Percentiles rank a stretch among this genome's conserved stretches.
Conservation (phyloP, 2,113 vertebrate genomes). For the Atlantisia rogersi region DNA sequence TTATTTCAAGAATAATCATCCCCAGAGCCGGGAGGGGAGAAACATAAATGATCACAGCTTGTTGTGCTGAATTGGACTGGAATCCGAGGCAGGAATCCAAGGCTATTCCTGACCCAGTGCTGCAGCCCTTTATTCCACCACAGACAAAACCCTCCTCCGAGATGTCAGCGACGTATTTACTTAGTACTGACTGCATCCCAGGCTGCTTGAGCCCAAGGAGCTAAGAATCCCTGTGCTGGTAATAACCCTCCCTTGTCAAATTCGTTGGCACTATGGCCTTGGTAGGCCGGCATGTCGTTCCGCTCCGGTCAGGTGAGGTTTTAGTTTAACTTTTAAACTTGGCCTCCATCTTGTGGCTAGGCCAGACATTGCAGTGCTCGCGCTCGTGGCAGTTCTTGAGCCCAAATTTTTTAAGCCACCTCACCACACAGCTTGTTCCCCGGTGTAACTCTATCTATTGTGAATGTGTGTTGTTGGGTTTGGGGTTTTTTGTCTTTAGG, state of each 20-base stretch:
- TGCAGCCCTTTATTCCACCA: not conserved
- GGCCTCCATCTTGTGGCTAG: conserved; percentile 60
- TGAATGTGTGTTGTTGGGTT: no score
- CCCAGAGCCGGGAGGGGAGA: not conserved
- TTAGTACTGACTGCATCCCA: not conserved
- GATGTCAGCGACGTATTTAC: not conserved
- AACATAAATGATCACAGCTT: not conserved
- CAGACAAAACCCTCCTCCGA: not conserved
- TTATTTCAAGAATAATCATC: conserved; percentile 9
- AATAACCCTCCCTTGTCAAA: not conserved
- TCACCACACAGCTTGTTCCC: not conserved
- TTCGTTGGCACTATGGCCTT: not conserved
- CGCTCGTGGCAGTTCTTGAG: not conserved
- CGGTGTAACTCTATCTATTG: not conserved
- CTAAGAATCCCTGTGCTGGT: not conserved
- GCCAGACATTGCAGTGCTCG: not conserved
- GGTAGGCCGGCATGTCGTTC: not conserved
- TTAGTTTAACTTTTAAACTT: conserved; percentile 31
- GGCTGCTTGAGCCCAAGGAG: not conserved
- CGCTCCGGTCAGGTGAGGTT: not conserved
- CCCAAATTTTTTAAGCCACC: not conserved
- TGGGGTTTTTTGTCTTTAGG: no score
- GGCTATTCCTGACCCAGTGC: not conserved
- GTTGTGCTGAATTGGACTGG: not conserved
- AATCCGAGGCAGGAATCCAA: conserved; percentile 4